Evolutionary conservation across 2,113 vertebrate species (phyloP), one percentile per base, ranked within the genome.

Genomic region (Numida meleagris): DNA sequence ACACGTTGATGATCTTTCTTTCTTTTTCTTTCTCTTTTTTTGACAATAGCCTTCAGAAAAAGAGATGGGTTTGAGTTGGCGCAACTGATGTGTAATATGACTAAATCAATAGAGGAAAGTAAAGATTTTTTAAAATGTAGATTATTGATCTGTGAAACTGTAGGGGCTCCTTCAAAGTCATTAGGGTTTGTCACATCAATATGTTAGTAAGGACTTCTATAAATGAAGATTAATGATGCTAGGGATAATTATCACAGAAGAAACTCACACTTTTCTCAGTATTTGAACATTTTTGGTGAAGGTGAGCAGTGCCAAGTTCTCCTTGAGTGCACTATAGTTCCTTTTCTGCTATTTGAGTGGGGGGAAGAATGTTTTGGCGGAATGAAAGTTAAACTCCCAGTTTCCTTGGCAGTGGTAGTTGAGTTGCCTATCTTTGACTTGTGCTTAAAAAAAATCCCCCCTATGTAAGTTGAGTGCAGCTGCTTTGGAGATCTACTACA

Each of bases 191-290:
- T 89, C 70, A 33, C 46, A 65, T 70, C 53, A 74, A 87, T 83
- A 95, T 65, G 14, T 24, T 82, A 77, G 68, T 46, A 88, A 78
- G 34, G 38, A 89, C 70, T 94, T 89, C 53, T 86, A 36, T 68
- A 94, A 94, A 88, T 88, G 17, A 95, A 93, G 70, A 89, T 86
- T 91, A 96, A 94, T 91, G 55, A 61, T 59, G 59, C 14, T 71
- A 73, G n/a, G 45, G 50, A 83, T 59, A 95, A 88, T 81, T 80
- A 89, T 27, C 2, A 6, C 51, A 84, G n/a, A 94, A 85, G 72
- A 59, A 90, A 36, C 11, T 86, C 27, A 5, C 33, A 59, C 1
- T 14, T 71, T 85, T 82, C 66, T 48, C 62, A 76, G 13, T 63
- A 79, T 83, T 88, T 76, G 55, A 46, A 94, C 93, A 85, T 19